Percentiles rank a stretch among this genome's conserved stretches.
Evolutionary conservation across 2,797 vertebrate genomes (phyloP).

Genomic region (Channa striata): DNA sequence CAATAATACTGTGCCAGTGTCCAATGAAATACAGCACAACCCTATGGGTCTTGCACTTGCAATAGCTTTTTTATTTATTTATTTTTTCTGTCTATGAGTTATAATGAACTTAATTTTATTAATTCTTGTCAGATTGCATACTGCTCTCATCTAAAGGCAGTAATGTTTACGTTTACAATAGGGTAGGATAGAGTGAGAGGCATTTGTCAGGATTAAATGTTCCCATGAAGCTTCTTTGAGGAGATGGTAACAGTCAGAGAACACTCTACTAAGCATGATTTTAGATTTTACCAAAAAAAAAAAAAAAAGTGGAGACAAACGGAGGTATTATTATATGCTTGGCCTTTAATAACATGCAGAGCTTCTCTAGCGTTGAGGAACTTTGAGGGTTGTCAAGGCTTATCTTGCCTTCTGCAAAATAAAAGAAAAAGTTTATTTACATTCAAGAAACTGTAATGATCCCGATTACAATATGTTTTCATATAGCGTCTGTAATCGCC

Average conservation of each 20-base stretch:
- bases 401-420: not conserved
- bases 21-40: too few species aligned
- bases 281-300: not conserved
- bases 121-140: slow-evolving; percentile 28
- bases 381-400: not conserved
- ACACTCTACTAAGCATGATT: slow-evolving; percentile 6
- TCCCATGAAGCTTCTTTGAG: not conserved
- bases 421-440: not conserved
- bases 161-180: slow-evolving; percentile 12
- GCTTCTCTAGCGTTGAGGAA: slow-evolving; percentile 10
- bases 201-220: slow-evolving; percentile 14
- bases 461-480: not conserved
- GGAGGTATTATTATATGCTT: not conserved
- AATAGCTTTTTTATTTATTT: too few species aligned
- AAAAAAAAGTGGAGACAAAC: not conserved
- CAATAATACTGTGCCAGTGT: too few species aligned
- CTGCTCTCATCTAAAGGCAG: slow-evolving; percentile 32
- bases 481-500: not conserved
- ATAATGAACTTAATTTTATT: too few species aligned
- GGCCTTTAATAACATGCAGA: not conserved
- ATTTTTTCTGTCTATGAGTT: too few species aligned
- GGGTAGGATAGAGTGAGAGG: not conserved
- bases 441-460: slow-evolving; percentile 1
- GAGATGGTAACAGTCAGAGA: not conserved
- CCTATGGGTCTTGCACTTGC: too few species aligned